These are phyloP conservation scores for Cladopsammia gracilis DNA, from an alignment of 64 coral and sea anemone genomes.

Conservation along the genomic window DNA sequence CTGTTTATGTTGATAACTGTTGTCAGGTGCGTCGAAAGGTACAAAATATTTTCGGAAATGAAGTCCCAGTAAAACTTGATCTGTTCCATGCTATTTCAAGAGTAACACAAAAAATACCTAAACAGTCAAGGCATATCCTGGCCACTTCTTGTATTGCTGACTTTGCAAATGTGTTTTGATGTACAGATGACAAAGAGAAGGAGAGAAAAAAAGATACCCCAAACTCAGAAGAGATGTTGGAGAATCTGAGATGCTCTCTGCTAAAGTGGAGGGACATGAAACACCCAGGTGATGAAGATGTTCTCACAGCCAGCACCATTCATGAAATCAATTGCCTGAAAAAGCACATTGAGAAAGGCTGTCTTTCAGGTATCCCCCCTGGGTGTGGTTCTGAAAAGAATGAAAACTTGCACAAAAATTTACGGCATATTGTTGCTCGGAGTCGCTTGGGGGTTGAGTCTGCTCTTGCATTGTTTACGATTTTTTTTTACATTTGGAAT, in stretches of 20 bases:
- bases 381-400: slow-evolving; percentile 58
- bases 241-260: not conserved
- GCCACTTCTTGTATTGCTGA: not conserved
- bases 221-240: not conserved
- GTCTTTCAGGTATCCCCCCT: slow-evolving; percentile 51
- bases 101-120: slow-evolving; percentile 48
- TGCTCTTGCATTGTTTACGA: slow-evolving; percentile 48
- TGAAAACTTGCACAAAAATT: slow-evolving; percentile 30
- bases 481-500: slow-evolving; percentile 71
- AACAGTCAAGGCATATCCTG: slow-evolving; percentile 2
- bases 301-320: too few relatives aligned
- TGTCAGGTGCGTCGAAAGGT: slow-evolving; percentile 24
- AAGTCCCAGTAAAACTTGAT: slow-evolving; percentile 36
- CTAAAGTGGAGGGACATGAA: not conserved
- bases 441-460: slow-evolving; percentile 5
- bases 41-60: slow-evolving; percentile 10
- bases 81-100: slow-evolving; percentile 55
- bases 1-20: slow-evolving; percentile 60
- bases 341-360: slow-evolving; percentile 39
- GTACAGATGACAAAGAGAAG: slow-evolving; percentile 14
- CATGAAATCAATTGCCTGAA: not conserved
- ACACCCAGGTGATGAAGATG: slow-evolving; percentile 3
- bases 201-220: slow-evolving; percentile 28
- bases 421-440: not conserved
- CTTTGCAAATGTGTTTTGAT: not conserved